A percentile compares a stretch with the other conserved stretches of the same genome.
Conservation (phyloP, 2,888 invertebrate genomes). For the Steinernema hermaphroditum region DNA sequence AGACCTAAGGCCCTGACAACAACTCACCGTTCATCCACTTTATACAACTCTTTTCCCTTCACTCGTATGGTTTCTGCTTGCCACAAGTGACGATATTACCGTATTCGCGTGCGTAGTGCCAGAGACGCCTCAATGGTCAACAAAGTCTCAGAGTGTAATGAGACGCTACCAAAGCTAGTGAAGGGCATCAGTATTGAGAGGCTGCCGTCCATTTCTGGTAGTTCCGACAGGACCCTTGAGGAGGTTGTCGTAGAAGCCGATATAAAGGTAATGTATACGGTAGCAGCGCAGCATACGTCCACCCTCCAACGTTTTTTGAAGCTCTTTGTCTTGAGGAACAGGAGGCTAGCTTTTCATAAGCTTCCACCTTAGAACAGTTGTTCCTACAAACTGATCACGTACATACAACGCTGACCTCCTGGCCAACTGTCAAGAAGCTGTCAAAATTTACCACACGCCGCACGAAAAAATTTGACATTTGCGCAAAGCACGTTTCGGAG, state of each 20-base stretch:
- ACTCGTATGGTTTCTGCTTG: neutral
- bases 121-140: neutral
- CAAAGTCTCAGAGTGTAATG: conserved; percentile 19
- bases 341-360: no score
- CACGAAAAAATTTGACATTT: conserved; percentile 29
- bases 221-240: neutral
- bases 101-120: neutral
- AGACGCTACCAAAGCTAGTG: conserved; percentile 22
- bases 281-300: no score
- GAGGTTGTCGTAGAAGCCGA: neutral
- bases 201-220: conserved; percentile 1
- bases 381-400: no score
- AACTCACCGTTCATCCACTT: neutral
- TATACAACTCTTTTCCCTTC: neutral
- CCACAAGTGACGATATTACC: neutral
- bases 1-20: neutral
- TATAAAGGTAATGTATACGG: conserved; percentile 3
- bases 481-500: neutral
- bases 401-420: neutral
- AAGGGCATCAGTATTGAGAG: conserved; percentile 21
- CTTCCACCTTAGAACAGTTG: no score
- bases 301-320: no score
- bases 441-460: conserved; percentile 15
- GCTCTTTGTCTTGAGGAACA: no score
- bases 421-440: conserved; percentile 3